Evolutionary conservation across 2,888 invertebrate genomes (phyloP), one percentile per base, ranked within the genome.

Genomic region (Orthosia gothica): DNA sequence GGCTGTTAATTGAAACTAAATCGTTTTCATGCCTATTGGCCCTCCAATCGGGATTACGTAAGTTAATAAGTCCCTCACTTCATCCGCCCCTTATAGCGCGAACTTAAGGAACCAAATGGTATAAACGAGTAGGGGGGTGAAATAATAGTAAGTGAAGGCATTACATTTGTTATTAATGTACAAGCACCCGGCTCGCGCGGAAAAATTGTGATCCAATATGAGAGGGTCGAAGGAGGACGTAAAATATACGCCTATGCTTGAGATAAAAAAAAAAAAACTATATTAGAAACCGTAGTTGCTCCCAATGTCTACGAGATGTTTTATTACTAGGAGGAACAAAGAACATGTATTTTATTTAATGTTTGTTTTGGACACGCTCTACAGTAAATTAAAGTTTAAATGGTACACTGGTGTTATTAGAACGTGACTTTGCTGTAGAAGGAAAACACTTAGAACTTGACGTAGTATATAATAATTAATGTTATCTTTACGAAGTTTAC

Each of bases 1-100:
- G 79, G 72, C 80, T 81, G 81, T 86, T 86, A 86, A 85, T 81
- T 78, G 85, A 84, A 87, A 79, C 79, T 87, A 87, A 89, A 90
- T 87, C 86, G 83, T 82, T 87, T 87, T 86, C 87, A 88, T 89
- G 87, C 86, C 85, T 88, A 87, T 85, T 89, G 86, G 84, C 76
- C 84, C 83, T 84, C 83, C 69, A 79, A 84, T 83, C 76, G 68
- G 84, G 84, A 89, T 89, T 85, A 87, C 82, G 82, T 78, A 82
- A 83, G 84, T 85, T 81, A 85, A 86, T 87, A 85, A 86, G 74
- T 74, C 72, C 80, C 74, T 75, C 74, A 81, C 79, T 89, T 85
- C 88, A 87, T 89, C 85, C 82, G 74, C 76, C 75, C 74, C 74
- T 86, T 85, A 88, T 82, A 84, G 81, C 81, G 85, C 70, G 83